Base-by-base conservation (phyloP, 37 sponge, comb jelly and placozoan species). In the Haliclona indistincta region DNA sequence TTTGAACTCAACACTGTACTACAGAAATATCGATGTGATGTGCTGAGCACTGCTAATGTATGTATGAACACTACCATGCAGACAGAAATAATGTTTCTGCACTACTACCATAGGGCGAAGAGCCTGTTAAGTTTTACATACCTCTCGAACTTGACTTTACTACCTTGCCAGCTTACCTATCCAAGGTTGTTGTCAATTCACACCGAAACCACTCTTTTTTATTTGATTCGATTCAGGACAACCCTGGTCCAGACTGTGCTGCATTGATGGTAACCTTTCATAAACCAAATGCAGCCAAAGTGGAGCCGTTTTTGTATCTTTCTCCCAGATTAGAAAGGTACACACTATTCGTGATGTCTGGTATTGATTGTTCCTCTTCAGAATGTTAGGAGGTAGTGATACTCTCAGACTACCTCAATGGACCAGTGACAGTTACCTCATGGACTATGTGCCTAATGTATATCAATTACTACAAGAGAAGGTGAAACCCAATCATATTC, bases 371-470 rank as follows among this genome's bases (percentile, higher is more conserved):
- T 61, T 36, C 20, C 47, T 29, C 11, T 33, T 13, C 41, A 86
- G 87, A 40, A 68, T 68, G 25, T 52, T 89, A 29, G 81, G 87
- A 67, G 82, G 55, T 25, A 15, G 40, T 23, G 38, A 49, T 42
- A 63, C 51, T 22, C 41, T 90, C 25, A 40, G 43, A 2, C 23
- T 92, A 5, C 93, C 93, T 6, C 35, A 35, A 49, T 91, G 92
- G 92, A 84, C 86, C 13, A 64, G 56, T 25, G 85, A 79, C 29
- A 47, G 84, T 6, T 84, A 80, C 58, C 84, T 92, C 35, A 84
- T 92, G 73, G 93, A 92, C 86, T 92, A 84, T 63, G 93, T 84
- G 7, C 85, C 84, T 2, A 35, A 43, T 38, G 90, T 92, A 38
- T 69, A 79, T 60, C 44, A 70, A 26, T 43, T 64, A 22, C 36